These are phyloP conservation scores for Xanthorhoe designata DNA, from an alignment of 2,888 invertebrate genomes.

Conservation along the genomic window DNA sequence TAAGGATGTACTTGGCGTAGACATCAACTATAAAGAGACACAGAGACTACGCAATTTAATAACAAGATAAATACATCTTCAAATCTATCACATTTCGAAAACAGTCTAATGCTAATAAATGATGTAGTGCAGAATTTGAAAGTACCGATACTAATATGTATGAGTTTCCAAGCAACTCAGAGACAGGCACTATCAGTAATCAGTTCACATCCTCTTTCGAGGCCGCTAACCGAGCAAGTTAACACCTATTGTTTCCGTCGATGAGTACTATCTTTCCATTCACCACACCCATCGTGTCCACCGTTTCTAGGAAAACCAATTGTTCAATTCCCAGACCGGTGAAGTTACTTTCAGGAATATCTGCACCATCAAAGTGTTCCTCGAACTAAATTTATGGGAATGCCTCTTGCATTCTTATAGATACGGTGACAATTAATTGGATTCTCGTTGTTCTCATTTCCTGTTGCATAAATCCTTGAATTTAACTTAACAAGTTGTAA, in stretches of 20 bases:
- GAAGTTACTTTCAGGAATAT: slow-evolving; percentile 60
- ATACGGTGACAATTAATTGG: slow-evolving; percentile 11
- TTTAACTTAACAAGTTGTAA: slow-evolving; percentile 17
- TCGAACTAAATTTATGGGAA: slow-evolving; percentile 33
- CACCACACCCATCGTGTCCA: slow-evolving; percentile 58
- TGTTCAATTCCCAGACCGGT: slow-evolving; percentile 69
- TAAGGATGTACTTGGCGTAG: not conserved
- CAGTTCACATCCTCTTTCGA: slow-evolving; percentile 64
- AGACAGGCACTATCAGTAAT: slow-evolving; percentile 52
- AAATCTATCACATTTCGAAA: not conserved
- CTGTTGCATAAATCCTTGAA: slow-evolving; percentile 8
- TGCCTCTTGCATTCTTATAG: slow-evolving; percentile 15
- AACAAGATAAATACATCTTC: not conserved
- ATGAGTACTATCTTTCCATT: slow-evolving; percentile 63
- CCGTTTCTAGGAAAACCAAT: slow-evolving; percentile 69
- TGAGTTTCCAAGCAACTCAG: slow-evolving; percentile 42
- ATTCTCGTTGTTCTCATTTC: slow-evolving; percentile 17
- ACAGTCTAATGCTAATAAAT: not conserved
- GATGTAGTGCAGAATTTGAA: not conserved
- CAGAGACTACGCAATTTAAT: not conserved
- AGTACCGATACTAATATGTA: slow-evolving; percentile 20
- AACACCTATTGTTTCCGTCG: slow-evolving; percentile 71
- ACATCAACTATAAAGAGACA: not conserved
- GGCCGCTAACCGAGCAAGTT: slow-evolving; percentile 64
- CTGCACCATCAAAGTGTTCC: slow-evolving; percentile 51